phyloP scores from a whole-genome alignment of 2,797 vertebrate species.

The Acanthopagrus latus region DNA sequence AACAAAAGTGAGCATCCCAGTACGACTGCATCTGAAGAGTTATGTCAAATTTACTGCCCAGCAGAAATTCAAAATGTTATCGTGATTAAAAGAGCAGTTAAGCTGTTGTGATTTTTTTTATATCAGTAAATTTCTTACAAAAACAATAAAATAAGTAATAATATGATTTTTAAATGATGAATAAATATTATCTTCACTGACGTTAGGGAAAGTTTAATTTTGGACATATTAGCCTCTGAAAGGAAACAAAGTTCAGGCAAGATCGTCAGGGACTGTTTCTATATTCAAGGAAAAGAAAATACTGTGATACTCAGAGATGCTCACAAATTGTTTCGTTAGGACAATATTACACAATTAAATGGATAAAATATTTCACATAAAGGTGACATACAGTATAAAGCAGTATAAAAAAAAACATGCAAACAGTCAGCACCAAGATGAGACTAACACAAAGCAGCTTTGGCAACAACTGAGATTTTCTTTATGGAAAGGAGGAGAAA shows the following conservation, averaged over 20 bases:
- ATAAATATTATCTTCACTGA: constrained; percentile 78
- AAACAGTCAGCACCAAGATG: constrained; percentile 74
- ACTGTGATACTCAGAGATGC: constrained; percentile 68
- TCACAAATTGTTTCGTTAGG: constrained; percentile 69
- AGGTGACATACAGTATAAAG: constrained; percentile 72
- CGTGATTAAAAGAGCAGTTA: constrained; percentile 77
- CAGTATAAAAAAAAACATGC: constrained; percentile 78
- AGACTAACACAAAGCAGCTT: constrained; percentile 78
- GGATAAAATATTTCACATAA: constrained; percentile 77
- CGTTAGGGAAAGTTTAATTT: constrained; percentile 41
- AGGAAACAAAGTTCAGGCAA: constrained; percentile 21
- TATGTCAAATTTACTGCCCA: constrained; percentile 98
- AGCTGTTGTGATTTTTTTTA: constrained; percentile 67
- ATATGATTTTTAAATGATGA: constrained; percentile 60
- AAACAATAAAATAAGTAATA: constrained; percentile 62
- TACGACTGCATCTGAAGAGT: constrained; percentile 90
- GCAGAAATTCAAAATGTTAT: constrained; percentile 91
- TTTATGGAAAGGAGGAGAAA: constrained; percentile 55
- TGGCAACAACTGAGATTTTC: constrained; percentile 71
- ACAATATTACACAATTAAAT: constrained; percentile 71
- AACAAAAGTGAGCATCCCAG: constrained; percentile 86
- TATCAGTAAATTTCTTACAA: constrained; percentile 34
- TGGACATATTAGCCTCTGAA: constrained; percentile 33
- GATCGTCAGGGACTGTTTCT: constrained; percentile 40
- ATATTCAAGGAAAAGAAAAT: constrained; percentile 53